Conservation (phyloP, 2,888 invertebrate genomes). For the Salticus scenicus region DNA sequence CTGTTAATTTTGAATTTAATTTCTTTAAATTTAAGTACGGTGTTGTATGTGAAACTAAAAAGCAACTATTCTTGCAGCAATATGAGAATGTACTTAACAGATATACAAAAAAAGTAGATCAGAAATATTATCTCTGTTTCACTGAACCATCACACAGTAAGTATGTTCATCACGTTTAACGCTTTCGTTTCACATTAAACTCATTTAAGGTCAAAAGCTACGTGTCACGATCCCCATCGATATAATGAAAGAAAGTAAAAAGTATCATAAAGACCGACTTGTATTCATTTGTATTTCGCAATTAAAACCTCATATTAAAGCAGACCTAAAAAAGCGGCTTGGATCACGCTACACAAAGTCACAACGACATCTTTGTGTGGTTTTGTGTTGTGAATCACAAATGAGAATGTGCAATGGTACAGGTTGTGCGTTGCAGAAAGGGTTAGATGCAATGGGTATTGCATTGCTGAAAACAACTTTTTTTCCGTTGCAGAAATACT, state of each 20-base stretch:
- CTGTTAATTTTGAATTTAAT: no score
- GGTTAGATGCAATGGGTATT: no score
- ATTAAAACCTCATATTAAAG: slow-evolving; percentile 27
- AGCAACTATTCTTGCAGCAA: no score
- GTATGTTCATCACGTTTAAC: neutral
- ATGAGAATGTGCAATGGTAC: slow-evolving; percentile 5
- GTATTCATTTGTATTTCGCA: slow-evolving; percentile 34
- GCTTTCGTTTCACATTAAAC: neutral
- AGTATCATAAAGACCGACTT: slow-evolving; percentile 38
- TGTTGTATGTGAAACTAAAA: no score
- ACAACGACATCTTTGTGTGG: slow-evolving; percentile 48
- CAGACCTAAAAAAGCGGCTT: slow-evolving; percentile 16
- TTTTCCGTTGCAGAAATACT: no score
- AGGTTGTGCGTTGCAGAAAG: slow-evolving; percentile 20
- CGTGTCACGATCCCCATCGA: neutral
- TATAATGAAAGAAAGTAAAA: slow-evolving; percentile 22
- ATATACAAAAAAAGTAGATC: neutral
- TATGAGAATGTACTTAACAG: no score
- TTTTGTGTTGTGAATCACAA: slow-evolving; percentile 21
- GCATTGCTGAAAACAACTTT: no score
- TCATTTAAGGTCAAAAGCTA: neutral
- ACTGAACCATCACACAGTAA: neutral
- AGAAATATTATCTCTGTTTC: neutral
- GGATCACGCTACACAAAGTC: slow-evolving; percentile 18
- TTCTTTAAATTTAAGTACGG: no score